Evolutionary conservation across 2,888 invertebrate species (phyloP).

Genomic region (Anticlea derivata): DNA sequence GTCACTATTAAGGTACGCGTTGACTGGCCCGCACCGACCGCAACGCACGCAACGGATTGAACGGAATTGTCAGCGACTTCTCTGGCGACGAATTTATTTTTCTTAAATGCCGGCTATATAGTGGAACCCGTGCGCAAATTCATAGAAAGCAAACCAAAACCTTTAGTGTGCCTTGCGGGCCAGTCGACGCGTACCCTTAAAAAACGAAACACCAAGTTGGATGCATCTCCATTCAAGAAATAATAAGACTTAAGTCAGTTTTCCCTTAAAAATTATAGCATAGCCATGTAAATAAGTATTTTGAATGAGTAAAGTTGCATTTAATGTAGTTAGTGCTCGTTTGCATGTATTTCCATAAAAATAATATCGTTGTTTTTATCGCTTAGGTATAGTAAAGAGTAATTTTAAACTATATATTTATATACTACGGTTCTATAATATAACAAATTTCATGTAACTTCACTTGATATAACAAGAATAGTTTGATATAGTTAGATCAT

Average conservation of each 20-base stretch:
- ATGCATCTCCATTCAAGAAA: slow-evolving; percentile 5
- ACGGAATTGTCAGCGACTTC: no score
- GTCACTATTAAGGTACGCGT: not conserved
- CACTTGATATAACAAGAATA: not conserved
- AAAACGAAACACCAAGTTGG: slow-evolving; percentile 16
- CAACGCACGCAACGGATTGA: no score
- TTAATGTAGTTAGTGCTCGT: slow-evolving; percentile 76
- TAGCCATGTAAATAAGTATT: slow-evolving; percentile 70
- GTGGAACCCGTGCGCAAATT: no score
- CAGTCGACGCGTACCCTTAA: no score
- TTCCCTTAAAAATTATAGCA: slow-evolving; percentile 39
- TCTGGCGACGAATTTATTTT: no score
- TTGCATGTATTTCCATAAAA: slow-evolving; percentile 48
- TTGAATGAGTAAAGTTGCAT: slow-evolving; percentile 71
- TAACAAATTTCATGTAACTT: slow-evolving; percentile 12
- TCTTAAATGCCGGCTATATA: no score
- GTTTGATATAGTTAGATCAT: not conserved
- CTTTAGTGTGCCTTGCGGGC: no score
- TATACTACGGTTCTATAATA: slow-evolving; percentile 17
- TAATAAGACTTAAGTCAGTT: slow-evolving; percentile 31
- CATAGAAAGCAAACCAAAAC: no score
- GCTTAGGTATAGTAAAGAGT: slow-evolving; percentile 42
- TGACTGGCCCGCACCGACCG: no score
- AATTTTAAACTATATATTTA: slow-evolving; percentile 49
- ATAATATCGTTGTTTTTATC: slow-evolving; percentile 47